Evolutionary conservation across 2,797 vertebrate species (phyloP).

Genomic region (Aplochiton taeniatus): DNA sequence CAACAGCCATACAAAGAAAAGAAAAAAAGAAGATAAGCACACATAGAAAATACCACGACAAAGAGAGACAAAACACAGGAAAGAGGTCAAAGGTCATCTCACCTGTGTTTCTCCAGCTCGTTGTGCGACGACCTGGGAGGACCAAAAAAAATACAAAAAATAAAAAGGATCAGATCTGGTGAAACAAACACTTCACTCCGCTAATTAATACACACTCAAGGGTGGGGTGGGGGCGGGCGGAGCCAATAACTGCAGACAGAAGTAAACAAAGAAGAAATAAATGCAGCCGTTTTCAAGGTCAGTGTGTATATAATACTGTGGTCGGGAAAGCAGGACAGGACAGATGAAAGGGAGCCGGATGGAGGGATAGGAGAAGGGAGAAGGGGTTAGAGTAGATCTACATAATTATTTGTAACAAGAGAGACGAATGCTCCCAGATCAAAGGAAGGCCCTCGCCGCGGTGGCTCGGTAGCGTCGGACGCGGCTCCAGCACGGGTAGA

Average conservation of each 20-base stretch:
- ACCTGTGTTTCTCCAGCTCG: slow-evolving; percentile 99
- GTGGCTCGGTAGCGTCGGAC: background rate
- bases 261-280: background rate
- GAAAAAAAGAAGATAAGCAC: background rate
- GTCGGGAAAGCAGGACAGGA: slow-evolving; percentile 2
- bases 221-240: no score
- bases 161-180: slow-evolving; percentile 20
- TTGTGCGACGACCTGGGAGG: slow-evolving; percentile 89
- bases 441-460: background rate
- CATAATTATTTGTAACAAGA: no score
- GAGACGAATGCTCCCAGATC: background rate
- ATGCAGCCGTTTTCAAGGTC: no score
- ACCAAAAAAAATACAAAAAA: slow-evolving; percentile 48
- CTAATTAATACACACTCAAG: background rate
- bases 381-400: background rate
- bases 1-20: slow-evolving; percentile 21
- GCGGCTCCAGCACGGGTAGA: no score
- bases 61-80: slow-evolving; percentile 6
- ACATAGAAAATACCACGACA: background rate
- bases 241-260: no score
- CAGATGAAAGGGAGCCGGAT: background rate
- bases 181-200: background rate
- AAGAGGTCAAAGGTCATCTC: slow-evolving; percentile 57
- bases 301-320: background rate
- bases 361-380: background rate